Evolutionary conservation across 2,113 vertebrate species (phyloP).

Genomic region (Tachysurus vachellii): DNA sequence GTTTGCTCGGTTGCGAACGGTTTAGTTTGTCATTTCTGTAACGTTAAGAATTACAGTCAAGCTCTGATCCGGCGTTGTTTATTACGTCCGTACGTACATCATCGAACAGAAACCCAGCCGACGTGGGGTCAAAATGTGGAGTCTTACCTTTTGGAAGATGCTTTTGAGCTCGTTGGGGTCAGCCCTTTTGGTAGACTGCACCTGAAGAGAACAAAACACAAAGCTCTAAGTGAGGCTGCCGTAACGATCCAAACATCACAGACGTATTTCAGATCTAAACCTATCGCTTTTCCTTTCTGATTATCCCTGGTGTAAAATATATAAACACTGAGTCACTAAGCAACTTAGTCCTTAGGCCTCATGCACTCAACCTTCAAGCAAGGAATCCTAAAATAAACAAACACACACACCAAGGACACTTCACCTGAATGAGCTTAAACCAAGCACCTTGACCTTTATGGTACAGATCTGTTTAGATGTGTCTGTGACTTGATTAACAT

Average conservation of each 20-base stretch:
- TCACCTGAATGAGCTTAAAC: neutral
- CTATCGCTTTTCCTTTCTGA: neutral
- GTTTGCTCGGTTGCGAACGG: neutral
- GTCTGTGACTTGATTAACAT: neutral
- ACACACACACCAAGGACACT: conserved; percentile 11
- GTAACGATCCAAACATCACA: neutral
- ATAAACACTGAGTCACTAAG: neutral
- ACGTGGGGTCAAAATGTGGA: no score
- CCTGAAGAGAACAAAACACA: conserved; percentile 64
- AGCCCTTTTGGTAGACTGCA: conserved; percentile 89
- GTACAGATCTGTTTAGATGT: no score
- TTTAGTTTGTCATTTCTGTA: neutral
- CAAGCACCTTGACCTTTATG: neutral
- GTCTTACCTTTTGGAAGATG: conserved; percentile 91
- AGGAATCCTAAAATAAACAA: neutral
- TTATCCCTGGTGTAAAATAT: neutral
- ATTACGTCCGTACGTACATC: neutral
- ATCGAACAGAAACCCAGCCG: neutral
- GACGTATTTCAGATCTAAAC: neutral
- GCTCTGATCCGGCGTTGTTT: no score
- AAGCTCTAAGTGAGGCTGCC: neutral
- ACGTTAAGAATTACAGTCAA: no score
- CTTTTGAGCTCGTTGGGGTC: conserved; percentile 87
- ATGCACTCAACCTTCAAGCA: neutral
- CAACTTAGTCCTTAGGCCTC: neutral